Evolutionary conservation across 2,113 vertebrate genomes (phyloP), one percentile per base, ranked within the genome.

Genomic region (human): DNA sequence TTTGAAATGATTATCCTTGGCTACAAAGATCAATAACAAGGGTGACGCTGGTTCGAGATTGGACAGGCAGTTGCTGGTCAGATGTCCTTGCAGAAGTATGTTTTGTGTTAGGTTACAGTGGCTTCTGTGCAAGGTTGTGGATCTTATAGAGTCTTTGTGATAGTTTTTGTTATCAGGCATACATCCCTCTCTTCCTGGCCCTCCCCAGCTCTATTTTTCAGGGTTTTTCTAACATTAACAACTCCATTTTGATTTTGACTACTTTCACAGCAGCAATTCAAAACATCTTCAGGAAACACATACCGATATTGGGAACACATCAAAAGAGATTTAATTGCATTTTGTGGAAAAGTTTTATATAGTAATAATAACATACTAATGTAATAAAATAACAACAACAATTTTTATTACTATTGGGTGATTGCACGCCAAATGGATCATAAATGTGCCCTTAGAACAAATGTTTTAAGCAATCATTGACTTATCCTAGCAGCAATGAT

Each of bases 271-370:
- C 22, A 68, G 73, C 8, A 76, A 52, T 50, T 85, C 35, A 90
- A 85, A 90, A 40, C 50, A 35, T 84, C 11, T 59, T 40, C 61
- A 61, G 38, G 75, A 93, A 92, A 81, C 16, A 66, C 6, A 80
- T 38, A 17, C 8, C 25, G 12, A 27, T 87, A 8, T 45, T 61
- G 10, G 45, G 45, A 72, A 8, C 4, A 38, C 43, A 9, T 76
- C 25, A 84, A 70, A 93, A 79, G 5, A 96, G 8, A 90, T 55
- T 83, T 66, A 90, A 72, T 32, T 68, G 30, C 17, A 75, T 18
- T 92, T 83, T 79, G 35, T 93, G 80, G 50, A 68, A 95, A 93
- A 83, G 38, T 78, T 82, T 66, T 20, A 55, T 64, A 64, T n/a
- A 52, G n/a, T 59, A 78, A 18, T 16, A 14, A 43, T 50, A 81